Conservation (phyloP, 2,113 vertebrate genomes). For the Vulpes lagopus region DNA sequence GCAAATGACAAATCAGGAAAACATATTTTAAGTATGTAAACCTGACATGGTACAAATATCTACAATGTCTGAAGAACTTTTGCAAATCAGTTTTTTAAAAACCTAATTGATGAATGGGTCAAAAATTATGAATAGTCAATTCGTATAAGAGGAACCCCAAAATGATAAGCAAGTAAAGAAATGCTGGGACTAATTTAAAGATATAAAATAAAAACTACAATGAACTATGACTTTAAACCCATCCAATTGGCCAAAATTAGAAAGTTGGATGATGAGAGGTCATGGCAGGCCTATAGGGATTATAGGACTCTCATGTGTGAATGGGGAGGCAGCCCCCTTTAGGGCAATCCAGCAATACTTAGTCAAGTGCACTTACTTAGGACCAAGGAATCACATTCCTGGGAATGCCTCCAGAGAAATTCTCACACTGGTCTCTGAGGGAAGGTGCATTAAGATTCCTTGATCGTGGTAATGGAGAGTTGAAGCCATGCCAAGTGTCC, state of each 20-base stretch:
- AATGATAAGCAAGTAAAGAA: neutral
- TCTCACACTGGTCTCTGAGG: neutral
- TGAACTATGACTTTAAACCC: neutral
- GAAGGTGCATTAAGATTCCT: neutral
- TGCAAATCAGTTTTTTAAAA: neutral
- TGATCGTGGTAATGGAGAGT: neutral
- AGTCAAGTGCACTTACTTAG: neutral
- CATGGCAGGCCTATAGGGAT: neutral
- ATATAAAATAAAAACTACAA: neutral
- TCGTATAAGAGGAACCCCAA: neutral
- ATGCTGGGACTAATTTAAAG: neutral
- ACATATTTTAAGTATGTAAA: neutral
- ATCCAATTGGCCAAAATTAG: neutral
- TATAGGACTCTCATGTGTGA: neutral
- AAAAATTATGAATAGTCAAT: neutral
- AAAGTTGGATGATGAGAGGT: neutral
- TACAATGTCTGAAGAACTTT: neutral
- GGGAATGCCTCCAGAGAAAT: neutral
- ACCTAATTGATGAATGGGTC: neutral
- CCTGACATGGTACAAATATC: neutral
- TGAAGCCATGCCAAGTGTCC: neutral
- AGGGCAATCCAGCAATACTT: neutral
- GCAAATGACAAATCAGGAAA: neutral
- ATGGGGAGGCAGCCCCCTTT: neutral
- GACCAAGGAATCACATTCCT: neutral